These are phyloP conservation scores for Stratiolaelaps scimitus DNA, from an alignment of 1,140 invertebrate genomes.

Conservation along the genomic window DNA sequence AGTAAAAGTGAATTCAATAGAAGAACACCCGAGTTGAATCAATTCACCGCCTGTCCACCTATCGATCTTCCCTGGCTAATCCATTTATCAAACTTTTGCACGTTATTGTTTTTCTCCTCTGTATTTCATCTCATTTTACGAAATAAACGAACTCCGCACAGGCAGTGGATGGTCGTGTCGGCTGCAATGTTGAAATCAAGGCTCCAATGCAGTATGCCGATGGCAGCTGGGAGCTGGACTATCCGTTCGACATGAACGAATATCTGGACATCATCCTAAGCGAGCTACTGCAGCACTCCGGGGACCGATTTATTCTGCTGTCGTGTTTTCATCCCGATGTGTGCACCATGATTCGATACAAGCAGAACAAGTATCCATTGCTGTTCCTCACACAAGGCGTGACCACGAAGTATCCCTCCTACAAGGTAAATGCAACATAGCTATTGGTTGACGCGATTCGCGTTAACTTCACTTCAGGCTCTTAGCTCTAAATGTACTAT, in stretches of 20 bases:
- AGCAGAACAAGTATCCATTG: conserved; percentile 89
- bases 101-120: too few relatives aligned
- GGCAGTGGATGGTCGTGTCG: conserved; percentile 62
- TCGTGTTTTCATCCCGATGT: conserved; percentile 91
- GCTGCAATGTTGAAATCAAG: conserved; percentile 91
- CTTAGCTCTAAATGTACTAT: too few relatives aligned
- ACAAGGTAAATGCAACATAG: conserved; percentile 54
- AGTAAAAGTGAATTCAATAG: too few relatives aligned
- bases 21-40: too few relatives aligned
- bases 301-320: conserved; percentile 66
- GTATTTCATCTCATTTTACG: too few relatives aligned
- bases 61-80: too few relatives aligned
- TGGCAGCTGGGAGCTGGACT: conserved; percentile 57
- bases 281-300: conserved; percentile 57
- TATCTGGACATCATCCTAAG: conserved; percentile 80
- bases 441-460: too few relatives aligned
- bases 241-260: conserved; percentile 76
- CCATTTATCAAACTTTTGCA: too few relatives aligned
- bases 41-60: too few relatives aligned
- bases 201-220: conserved; percentile 64
- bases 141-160: conserved; percentile 41
- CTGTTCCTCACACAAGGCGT: conserved; percentile 80
- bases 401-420: conserved; percentile 62
- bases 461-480: too few relatives aligned
- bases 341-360: conserved; percentile 74